Percentiles rank a stretch among this genome's conserved stretches.
Conservation (phyloP, 2,797 vertebrate genomes). For the Vipera latastei region DNA sequence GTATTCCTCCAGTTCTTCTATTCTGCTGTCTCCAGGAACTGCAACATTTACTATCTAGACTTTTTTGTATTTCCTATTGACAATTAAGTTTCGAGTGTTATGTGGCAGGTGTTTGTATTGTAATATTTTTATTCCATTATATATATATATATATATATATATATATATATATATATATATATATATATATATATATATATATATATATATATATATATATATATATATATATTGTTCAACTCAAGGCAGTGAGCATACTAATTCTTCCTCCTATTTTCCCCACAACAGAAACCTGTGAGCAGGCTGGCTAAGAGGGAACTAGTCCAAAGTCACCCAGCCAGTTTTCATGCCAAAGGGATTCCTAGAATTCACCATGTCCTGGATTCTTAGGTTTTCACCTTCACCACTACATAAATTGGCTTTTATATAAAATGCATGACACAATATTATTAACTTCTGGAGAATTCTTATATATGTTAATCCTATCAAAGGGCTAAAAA, state of each 20-base stretch:
- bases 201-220: too few species aligned
- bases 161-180: too few species aligned
- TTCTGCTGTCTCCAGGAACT: too few species aligned
- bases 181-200: too few species aligned
- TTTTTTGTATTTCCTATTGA: neutral
- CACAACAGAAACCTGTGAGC: neutral
- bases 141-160: too few species aligned
- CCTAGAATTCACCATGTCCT: neutral
- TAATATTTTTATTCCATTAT: neutral
- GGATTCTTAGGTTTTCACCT: neutral
- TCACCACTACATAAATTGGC: neutral
- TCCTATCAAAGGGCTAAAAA: neutral
- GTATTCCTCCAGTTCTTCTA: neutral
- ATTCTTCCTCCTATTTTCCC: neutral
- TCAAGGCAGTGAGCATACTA: neutral
- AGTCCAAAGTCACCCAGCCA: neutral
- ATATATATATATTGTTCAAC: too few species aligned
- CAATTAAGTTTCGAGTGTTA: neutral
- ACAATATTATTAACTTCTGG: neutral
- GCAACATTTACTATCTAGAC: too few species aligned
- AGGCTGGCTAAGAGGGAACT: neutral
- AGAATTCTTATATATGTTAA: fast-evolving
- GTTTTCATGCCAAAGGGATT: neutral
- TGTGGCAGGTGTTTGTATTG: neutral
- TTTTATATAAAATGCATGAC: neutral